Evolutionary conservation across 2,797 vertebrate genomes (phyloP), one percentile per base, ranked within the genome.

Genomic region (Falco peregrinus): DNA sequence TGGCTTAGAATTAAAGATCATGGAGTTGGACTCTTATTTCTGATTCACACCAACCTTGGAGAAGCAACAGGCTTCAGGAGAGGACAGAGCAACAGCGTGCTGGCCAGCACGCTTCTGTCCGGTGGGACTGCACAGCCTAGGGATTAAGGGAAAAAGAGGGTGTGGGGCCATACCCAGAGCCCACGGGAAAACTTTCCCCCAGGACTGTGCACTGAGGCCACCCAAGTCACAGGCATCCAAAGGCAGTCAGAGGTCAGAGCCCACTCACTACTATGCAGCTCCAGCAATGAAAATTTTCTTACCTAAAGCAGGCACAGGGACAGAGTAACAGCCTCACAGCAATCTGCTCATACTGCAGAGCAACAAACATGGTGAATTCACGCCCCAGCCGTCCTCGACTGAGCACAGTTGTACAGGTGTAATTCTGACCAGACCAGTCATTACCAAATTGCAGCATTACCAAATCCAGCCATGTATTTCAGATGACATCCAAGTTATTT

Each of bases 151-250:
- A 17, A 59, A 31, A 33, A 13, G 9, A 78, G 45, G 6, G 10
- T 3, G 3, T 24, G 15, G 4, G 1, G 54, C 47, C 3, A 0
- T 67, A 51, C 5, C 57, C 60, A 28, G 33, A 85, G 67, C 22
- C 39, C 0, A 0, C 39, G 67, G 75, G 18, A 60, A 51, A 76
- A 70, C 37, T 56, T 48, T 59, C 29, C 26, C 51, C 26, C 26
- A 41, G 31, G 35, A 1, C n/a, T 2, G 0, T 3, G 16, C 2
- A 4, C 21, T 1, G 0, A 26, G 24, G n/a, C 1, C 2, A 53
- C 22, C 29, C 54, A 0, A 0, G 33, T 4, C 37, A 68, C 1
- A 0, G 33, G 28, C 45, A 28, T 10, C 31, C 2, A 0, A 54
- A 69, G 57, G 37, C 1, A 2, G 28, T 48, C 78, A 84, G 68